Base-by-base conservation (phyloP, 1,140 invertebrate genomes). In the Neuroterus valhalla region DNA sequence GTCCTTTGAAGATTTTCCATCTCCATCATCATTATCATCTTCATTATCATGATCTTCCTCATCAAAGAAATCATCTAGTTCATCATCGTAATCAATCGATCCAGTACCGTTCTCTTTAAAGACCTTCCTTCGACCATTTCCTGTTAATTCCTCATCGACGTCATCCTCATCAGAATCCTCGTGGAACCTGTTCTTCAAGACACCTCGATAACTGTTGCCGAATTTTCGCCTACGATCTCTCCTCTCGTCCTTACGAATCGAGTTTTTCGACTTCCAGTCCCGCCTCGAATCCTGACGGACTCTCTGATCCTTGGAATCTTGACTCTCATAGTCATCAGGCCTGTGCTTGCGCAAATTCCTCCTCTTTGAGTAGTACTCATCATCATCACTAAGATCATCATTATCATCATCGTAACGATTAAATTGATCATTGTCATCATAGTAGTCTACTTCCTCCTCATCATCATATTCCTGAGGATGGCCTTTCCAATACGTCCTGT, bases 11-110 rank as follows among this genome's bases (percentile, higher is more conserved):
- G 31, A 38, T 38, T 8, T 38, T 38, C 6, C 5, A 8, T 38
- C 31, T 38, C 10, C 31, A 4, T 79, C 70, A 0, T 80, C 75
- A 2, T 80, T 81, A 11, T 76, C 71, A 14, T 74, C 74, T 3
- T 82, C 75, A 10, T 81, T 74, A 1, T 83, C 79, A 1, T 81
- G 52, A 14, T 82, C 84, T 0, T 75, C 79, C 3, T 81, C 74
- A 19, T 81, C 82, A 78, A 80, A 80, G 5, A 84, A 66, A 23
- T 82, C 81, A 8, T 84, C 79, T 12, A 85, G 79, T 17, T 81
- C 71, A 3, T 80, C 48, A 10, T 69, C 66, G 14, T 74, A n/a
- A 6, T 69, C 66, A 3, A 46, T 68, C 31, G 10, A 38, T 0
- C 43, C 2, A 15, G 55, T 62, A n/a, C 3, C 55, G 23, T 62